A percentile compares a stretch with the other conserved stretches of the same genome.
These are phyloP conservation scores for Drosophila willistoni DNA, from an alignment of 1,140 invertebrate species.

Conservation along the genomic window DNA sequence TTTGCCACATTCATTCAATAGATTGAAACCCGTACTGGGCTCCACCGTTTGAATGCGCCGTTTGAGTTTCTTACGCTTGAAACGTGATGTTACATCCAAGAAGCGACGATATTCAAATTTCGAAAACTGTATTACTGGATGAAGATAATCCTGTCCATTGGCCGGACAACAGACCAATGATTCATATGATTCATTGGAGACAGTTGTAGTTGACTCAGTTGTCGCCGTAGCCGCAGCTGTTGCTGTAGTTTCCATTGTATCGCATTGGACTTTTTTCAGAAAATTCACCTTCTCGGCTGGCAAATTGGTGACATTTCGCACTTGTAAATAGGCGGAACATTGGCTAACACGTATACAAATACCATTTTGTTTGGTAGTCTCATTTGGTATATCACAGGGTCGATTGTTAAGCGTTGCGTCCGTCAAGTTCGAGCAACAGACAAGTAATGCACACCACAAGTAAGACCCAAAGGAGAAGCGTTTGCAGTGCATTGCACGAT, in stretches of 20 bases:
- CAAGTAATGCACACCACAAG: constrained; percentile 45
- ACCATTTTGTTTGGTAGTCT: constrained; percentile 56
- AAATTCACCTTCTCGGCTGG: constrained; percentile 78
- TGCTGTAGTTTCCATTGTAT: constrained; percentile 27
- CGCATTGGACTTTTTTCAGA: constrained; percentile 78
- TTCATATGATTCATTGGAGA: constrained; percentile 23
- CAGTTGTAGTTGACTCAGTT: not conserved
- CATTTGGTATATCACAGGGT: constrained; percentile 76
- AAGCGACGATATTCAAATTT: constrained; percentile 79
- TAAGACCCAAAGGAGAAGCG: constrained; percentile 17
- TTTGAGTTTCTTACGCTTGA: constrained; percentile 75
- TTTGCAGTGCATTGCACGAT: constrained; percentile 15
- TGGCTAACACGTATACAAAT: constrained; percentile 63
- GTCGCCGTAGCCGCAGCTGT: too few species aligned
- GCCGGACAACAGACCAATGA: constrained; percentile 75
- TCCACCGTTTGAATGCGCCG: constrained; percentile 76
- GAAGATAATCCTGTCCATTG: constrained; percentile 73
- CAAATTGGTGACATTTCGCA: constrained; percentile 70
- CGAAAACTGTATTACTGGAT: constrained; percentile 72
- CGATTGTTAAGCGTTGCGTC: not conserved
- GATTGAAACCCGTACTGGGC: constrained; percentile 64
- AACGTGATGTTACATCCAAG: constrained; percentile 63
- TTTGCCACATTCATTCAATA: constrained; percentile 82
- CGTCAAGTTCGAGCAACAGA: constrained; percentile 14
- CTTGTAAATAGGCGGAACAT: constrained; percentile 71